Evolutionary conservation across 2,888 invertebrate genomes (phyloP).

Genomic region (Augiades crinisus): DNA sequence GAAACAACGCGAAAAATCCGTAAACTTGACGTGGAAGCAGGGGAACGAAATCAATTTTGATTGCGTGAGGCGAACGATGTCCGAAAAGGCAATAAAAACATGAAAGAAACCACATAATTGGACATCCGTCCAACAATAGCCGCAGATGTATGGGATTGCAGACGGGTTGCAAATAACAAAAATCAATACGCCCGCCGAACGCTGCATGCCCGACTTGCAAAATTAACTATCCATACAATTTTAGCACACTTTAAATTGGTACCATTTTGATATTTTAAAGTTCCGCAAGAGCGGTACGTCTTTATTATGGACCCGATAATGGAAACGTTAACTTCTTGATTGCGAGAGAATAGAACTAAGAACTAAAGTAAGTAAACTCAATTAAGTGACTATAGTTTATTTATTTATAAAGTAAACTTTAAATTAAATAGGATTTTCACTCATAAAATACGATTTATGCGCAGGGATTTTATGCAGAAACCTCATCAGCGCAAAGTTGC

Average conservation of each 20-base stretch:
- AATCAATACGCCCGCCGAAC: conserved; percentile 69
- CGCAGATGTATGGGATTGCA: conserved; percentile 65
- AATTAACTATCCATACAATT: conserved; percentile 60
- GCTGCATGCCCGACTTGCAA: conserved; percentile 65
- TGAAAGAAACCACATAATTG: conserved; percentile 50
- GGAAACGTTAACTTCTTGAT: no score
- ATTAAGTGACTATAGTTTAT: no score
- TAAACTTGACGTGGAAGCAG: not conserved
- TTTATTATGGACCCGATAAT: no score
- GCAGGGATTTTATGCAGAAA: no score
- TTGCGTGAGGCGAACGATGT: conserved; percentile 16
- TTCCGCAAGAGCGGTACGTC: no score
- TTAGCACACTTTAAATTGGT: conserved; percentile 47
- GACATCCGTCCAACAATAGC: conserved; percentile 68
- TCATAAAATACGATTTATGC: no score
- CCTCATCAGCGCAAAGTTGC: no score
- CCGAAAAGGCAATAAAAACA: conserved; percentile 36
- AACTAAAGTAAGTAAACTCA: no score
- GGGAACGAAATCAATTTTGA: conserved; percentile 18
- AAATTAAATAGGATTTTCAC: no score
- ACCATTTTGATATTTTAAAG: conserved; percentile 3
- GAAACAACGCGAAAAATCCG: not conserved
- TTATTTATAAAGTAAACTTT: no score
- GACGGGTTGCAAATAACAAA: conserved; percentile 79
- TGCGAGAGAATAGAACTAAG: no score